A percentile compares a stretch with the other conserved stretches of the same genome.
Conservation (phyloP, 2,888 invertebrate genomes). For the Keiferia lycopersicella region DNA sequence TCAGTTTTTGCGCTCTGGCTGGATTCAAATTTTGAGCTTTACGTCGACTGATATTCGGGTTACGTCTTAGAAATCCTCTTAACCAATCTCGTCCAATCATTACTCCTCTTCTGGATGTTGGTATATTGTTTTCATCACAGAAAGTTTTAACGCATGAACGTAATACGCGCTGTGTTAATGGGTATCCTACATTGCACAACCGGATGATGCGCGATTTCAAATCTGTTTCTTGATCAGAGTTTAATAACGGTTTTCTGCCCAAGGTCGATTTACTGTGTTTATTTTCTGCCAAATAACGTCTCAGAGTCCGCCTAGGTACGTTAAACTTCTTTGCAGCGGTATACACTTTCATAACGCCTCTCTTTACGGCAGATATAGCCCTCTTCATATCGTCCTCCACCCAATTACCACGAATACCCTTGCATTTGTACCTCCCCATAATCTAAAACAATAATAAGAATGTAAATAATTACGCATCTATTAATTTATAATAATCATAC, state of each 20-base stretch:
- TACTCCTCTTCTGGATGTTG: background rate
- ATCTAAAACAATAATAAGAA: too few species aligned
- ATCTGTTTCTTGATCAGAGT: background rate
- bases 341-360: background rate
- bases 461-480: too few species aligned
- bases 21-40: constrained; percentile 32
- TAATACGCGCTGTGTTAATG: constrained; percentile 9
- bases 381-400: background rate
- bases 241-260: background rate
- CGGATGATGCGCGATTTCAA: background rate
- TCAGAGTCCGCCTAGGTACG: background rate
- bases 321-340: background rate
- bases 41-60: constrained; percentile 32
- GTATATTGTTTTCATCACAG: too few species aligned
- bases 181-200: constrained; percentile 19
- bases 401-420: background rate
- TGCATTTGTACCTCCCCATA: too few species aligned
- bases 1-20: constrained; percentile 13
- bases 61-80: constrained; percentile 30
- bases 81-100: constrained; percentile 31
- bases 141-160: background rate
- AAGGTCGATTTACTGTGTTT: background rate
- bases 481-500: too few species aligned
- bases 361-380: background rate
- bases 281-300: background rate